These are phyloP conservation scores for Sarcophaga subvicina DNA, from an alignment of 2,888 invertebrate genomes.

Conservation along the genomic window DNA sequence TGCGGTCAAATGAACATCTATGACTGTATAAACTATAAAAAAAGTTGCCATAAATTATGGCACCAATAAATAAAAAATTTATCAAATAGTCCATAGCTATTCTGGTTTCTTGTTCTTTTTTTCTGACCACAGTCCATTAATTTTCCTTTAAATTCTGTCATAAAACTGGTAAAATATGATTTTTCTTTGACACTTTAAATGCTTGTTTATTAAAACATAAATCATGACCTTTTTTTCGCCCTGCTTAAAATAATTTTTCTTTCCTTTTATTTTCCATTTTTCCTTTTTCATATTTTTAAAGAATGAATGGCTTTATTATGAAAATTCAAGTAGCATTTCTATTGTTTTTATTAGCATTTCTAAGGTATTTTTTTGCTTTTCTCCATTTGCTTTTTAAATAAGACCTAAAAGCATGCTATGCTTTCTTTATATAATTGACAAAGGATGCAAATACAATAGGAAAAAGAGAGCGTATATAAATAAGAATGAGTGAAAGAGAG, in stretches of 20 bases:
- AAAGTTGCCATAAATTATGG: too few relatives aligned
- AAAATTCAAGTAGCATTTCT: constrained; percentile 35
- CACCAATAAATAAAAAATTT: too few relatives aligned
- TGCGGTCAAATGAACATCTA: too few relatives aligned
- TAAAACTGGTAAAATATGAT: too few relatives aligned
- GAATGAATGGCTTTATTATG: constrained; percentile 44
- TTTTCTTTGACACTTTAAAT: constrained; percentile 16
- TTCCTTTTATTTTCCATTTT: neutral
- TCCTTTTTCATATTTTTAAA: neutral
- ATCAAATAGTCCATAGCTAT: too few relatives aligned
- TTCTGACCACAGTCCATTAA: too few relatives aligned
- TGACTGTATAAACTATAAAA: too few relatives aligned
- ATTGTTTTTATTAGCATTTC: constrained; percentile 9
- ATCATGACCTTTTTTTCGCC: constrained; percentile 31
- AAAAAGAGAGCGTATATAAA: neutral
- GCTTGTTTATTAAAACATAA: constrained; percentile 45
- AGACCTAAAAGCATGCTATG: constrained; percentile 45
- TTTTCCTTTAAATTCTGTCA: too few relatives aligned
- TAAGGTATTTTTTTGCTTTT: neutral
- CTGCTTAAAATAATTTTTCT: neutral
- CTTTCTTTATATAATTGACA: constrained; percentile 38
- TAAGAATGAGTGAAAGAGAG: neutral
- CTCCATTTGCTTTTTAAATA: constrained; percentile 23
- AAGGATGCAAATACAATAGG: constrained; percentile 38
- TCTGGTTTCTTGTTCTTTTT: too few relatives aligned